Conservation (phyloP, 2,888 invertebrate genomes). For the Tetanocera ferruginea region DNA sequence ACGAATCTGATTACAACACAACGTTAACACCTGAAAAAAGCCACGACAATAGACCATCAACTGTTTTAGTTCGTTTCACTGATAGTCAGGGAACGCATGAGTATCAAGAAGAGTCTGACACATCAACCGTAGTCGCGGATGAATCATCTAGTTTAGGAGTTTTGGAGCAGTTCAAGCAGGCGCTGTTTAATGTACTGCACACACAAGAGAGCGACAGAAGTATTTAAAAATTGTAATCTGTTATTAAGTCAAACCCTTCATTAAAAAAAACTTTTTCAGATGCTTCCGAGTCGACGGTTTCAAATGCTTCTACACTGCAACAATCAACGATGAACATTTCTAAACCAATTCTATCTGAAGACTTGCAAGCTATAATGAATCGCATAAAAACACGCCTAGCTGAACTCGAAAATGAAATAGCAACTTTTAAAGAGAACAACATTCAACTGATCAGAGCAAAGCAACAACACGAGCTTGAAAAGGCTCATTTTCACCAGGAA, state of each 20-base stretch:
- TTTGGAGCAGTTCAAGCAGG: conserved; percentile 60
- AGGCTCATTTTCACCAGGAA: conserved; percentile 75
- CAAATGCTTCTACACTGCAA: neutral
- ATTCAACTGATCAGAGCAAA: conserved; percentile 72
- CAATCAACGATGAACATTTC: neutral
- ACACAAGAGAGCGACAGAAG: conserved; percentile 43
- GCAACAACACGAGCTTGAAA: conserved; percentile 75
- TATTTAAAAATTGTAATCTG: neutral
- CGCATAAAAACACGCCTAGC: conserved; percentile 72
- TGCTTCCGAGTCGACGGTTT: neutral
- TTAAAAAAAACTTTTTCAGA: conserved; percentile 7
- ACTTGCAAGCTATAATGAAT: conserved; percentile 57
- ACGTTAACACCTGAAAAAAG: conserved; percentile 44
- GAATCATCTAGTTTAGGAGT: conserved; percentile 49
- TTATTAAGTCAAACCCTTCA: neutral
- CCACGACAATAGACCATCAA: conserved; percentile 47
- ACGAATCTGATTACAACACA: conserved; percentile 4
- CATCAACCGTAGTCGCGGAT: conserved; percentile 36
- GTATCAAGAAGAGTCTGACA: conserved; percentile 52
- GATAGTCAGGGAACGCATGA: conserved; percentile 60
- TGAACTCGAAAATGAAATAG: conserved; percentile 78
- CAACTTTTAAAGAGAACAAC: conserved; percentile 73
- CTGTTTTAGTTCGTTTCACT: conserved; percentile 59
- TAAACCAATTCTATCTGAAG: conserved; percentile 45
- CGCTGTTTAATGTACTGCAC: conserved; percentile 59